Evolutionary conservation across 2,888 invertebrate species (phyloP), one percentile per base, ranked within the genome.

Genomic region (Cremastobaeus sp.): DNA sequence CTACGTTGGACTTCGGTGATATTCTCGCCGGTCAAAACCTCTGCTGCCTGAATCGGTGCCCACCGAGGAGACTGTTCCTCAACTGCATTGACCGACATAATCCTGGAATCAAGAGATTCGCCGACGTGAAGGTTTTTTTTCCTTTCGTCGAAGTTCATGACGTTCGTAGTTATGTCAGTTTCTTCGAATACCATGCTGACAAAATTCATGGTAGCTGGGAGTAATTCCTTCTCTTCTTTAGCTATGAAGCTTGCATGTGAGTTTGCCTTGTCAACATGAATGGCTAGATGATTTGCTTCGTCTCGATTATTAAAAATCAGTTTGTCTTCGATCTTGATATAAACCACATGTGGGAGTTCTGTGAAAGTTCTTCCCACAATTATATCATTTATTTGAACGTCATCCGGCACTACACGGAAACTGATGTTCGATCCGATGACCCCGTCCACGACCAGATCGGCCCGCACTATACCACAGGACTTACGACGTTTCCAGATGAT

Each of bases 401-500:
- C 17, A 12, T 59, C 68, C n/a, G 52, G 50, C 3, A 68, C 50
- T 15, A 50, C 12, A 6, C 68, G 21, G 6, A 68, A 32, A 2
- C 48, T 34, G 1, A 81, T 71, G 3, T 71, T 28, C 1, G 71
- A 32, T 0, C 54, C 76, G 15, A 2, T n/a, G 0, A 77, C 74
- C 12, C 62, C 69, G 28, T 79, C 78, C 6, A 77, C 55, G 9
- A 45, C 28, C 1, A 78, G 37, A 1, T 43, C 11, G 9, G 41
- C 74, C 0, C 45, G 45, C 0, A 74, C 35, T 0, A 74, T 32
- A 5, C 65, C 68, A 15, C 52, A 60, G 12, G 65, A 76, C 1
- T 45, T 41, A 73, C 65, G 6, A 52, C 6, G 14, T 55, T 45
- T 6, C 28, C 37, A 0, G 9, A 15, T 0, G 18, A n/a, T 2